Evolutionary conservation across 2,113 vertebrate genomes (phyloP).

Genomic region (Poeciliopsis retropinna): DNA sequence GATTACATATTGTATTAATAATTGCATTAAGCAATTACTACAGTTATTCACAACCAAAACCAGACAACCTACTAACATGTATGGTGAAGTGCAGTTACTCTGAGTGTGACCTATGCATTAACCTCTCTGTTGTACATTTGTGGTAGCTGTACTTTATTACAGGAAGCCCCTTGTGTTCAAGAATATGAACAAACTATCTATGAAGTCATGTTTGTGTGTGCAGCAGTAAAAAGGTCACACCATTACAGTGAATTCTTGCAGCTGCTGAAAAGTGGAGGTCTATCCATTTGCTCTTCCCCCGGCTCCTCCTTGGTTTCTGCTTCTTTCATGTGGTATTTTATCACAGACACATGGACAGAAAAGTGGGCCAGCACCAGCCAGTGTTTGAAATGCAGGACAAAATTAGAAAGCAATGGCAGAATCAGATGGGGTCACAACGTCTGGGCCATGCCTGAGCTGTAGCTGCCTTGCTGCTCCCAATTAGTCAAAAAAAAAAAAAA

Average conservation of each 20-base stretch:
- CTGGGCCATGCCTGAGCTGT: constrained; percentile 56
- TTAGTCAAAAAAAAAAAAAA: constrained; percentile 56
- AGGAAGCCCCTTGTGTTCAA: not conserved
- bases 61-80: too few species aligned
- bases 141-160: not conserved
- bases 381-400: constrained; percentile 50
- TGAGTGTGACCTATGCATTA: not conserved
- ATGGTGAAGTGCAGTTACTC: not conserved
- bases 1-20: too few species aligned
- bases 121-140: not conserved
- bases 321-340: not conserved
- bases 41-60: too few species aligned
- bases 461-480: constrained; percentile 58
- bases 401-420: constrained; percentile 61
- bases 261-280: not conserved
- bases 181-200: not conserved
- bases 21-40: too few species aligned
- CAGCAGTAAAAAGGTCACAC: not conserved
- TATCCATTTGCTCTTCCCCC: not conserved
- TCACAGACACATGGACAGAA: constrained; percentile 21
- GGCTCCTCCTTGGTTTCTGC: not conserved
- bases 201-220: not conserved
- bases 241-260: not conserved
- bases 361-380: constrained; percentile 57
- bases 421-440: constrained; percentile 59